These are phyloP conservation scores for human (Homo sapiens) DNA, from an alignment of 2,113 vertebrate species.

Conservation along the genomic window GRCh38 chr11:83742501-83743000, in stretches of 20 bases:
- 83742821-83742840: neutral
- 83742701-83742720: neutral
- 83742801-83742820: neutral
- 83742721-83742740: neutral
- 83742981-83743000: neutral
- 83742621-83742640: neutral
- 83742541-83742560: neutral
- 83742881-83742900: neutral
- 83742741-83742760: neutral
- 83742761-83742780: neutral
- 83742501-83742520: neutral
- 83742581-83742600: neutral
- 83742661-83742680: neutral
- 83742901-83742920: neutral
- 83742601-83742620: neutral
- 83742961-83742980: neutral
- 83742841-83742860: neutral
- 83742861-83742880: neutral
- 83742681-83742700: neutral
- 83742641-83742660: neutral
- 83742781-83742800: neutral
- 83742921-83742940: neutral
- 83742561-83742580: neutral
- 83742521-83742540: neutral
- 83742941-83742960: neutral